Base-by-base conservation (phyloP, 2,888 invertebrate species). In the Sphaeridia pumilis region DNA sequence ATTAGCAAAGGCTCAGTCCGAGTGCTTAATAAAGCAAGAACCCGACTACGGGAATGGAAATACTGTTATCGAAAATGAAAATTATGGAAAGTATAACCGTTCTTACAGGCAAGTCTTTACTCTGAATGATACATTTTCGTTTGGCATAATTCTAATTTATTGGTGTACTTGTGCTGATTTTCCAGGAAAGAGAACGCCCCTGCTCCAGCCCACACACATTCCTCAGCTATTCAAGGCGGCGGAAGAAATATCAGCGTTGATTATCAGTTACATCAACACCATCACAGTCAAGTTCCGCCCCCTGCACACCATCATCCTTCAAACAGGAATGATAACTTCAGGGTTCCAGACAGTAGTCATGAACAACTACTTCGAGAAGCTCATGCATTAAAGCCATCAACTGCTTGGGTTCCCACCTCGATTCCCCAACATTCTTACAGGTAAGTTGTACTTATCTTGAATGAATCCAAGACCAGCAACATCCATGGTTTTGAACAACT, bases 1-100 rank as follows among this genome's bases (percentile, higher is more conserved):
- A 49, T 72, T 90, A 58, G 88, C 88, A 49, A 87, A 90, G 73
- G 87, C 87, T 45, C 87, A 88, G 68, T 82, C 80, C 17, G 83
- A 84, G 66, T 81, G 81, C 66, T 63, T 68, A 53, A 60, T 68
- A 47, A 64, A 66, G 49, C 63, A 60, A 55, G 66, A 65, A 49
- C 64, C 64, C 26, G 64, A 35, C 20, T 22, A 14, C 17, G 25
- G 49, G 31, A 42, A 42, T 21, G 24, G 24, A 2, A 41, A 47
- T 24, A 35, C 51, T 54, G 36, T 36, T 35, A 54, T 44, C 17
- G 53, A 57, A 22, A 41, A 25, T n/a, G 59, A 59, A n/a, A 57
- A 41, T 48, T 17, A 24, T 22, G 21, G 36, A 14, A 55, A 52
- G 24, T 41, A 38, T n/a, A n/a, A n/a, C n/a, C n/a, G n/a, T n/a